These are phyloP conservation scores for Ciona savignyi DNA, from an alignment of 23 tunicate genomes.

Conservation along the genomic window DNA sequence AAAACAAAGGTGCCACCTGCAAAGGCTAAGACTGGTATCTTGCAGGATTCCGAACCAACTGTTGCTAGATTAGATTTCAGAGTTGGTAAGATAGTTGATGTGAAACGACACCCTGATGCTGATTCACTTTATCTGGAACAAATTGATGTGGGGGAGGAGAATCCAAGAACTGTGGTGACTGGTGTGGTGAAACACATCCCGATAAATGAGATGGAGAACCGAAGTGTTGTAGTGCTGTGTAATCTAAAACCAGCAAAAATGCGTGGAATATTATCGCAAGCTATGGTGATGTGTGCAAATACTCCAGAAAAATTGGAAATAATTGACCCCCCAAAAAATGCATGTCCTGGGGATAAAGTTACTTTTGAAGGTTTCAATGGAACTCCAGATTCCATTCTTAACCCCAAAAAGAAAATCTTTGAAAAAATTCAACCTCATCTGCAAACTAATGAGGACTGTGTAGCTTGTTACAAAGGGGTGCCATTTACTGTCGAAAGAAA, in stretches of 20 bases:
- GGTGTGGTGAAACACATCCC: constrained; percentile 71
- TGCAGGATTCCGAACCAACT: constrained; percentile 8
- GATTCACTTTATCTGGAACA: constrained; percentile 85
- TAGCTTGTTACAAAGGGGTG: constrained; percentile 80
- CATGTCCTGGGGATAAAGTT: constrained; percentile 79
- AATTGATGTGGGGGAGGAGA: constrained; percentile 73
- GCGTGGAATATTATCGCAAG: constrained; percentile 90
- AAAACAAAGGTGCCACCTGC: neutral
- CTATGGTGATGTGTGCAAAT: constrained; percentile 94
- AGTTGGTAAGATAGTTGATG: constrained; percentile 65
- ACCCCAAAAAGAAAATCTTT: constrained; percentile 91
- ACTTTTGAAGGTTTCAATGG: constrained; percentile 72
- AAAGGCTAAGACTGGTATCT: neutral
- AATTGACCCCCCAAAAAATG: constrained; percentile 81
- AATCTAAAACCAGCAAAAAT: constrained; percentile 90
- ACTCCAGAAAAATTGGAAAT: constrained; percentile 67
- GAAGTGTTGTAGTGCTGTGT: constrained; percentile 85
- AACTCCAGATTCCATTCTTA: constrained; percentile 61
- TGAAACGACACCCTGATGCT: constrained; percentile 84
- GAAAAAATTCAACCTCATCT: constrained; percentile 83
- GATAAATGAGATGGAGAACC: constrained; percentile 83
- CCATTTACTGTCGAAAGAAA: constrained; percentile 78
- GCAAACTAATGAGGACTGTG: constrained; percentile 58
- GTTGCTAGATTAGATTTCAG: constrained; percentile 77
- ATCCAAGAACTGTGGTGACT: constrained; percentile 57